phyloP scores from a whole-genome alignment of 2,113 vertebrate genomes.

The Oostethus manadensis region DNA sequence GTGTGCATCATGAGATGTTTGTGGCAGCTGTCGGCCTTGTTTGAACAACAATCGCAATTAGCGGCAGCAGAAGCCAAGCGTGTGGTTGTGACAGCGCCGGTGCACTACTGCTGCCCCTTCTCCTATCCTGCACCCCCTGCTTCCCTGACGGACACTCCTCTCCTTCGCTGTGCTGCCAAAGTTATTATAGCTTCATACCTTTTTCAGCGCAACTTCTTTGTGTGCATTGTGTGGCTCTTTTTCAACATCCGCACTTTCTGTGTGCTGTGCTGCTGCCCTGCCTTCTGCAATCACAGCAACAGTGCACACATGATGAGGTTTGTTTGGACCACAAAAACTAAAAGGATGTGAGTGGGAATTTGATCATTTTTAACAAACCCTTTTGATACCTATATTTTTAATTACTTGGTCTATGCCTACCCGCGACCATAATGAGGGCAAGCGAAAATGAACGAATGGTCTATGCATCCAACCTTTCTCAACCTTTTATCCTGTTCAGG shows the following conservation, averaged over 20 bases:
- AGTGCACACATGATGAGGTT: conserved; percentile 4
- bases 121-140: conserved; percentile 11
- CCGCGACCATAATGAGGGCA: too few relatives aligned
- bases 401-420: too few relatives aligned
- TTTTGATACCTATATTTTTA: too few relatives aligned
- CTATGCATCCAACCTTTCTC: too few relatives aligned
- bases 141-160: conserved; percentile 6
- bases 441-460: too few relatives aligned
- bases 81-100: conserved; percentile 54
- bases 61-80: conserved; percentile 47
- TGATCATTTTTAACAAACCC: too few relatives aligned
- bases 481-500: too few relatives aligned
- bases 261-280: too few relatives aligned
- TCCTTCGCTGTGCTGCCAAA: neutral
- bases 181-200: conserved; percentile 20
- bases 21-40: conserved; percentile 65
- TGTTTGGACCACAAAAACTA: neutral
- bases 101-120: conserved; percentile 7
- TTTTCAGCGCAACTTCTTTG: conserved; percentile 26
- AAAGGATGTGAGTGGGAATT: too few relatives aligned
- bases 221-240: conserved; percentile 11
- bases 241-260: neutral
- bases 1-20: conserved; percentile 54
- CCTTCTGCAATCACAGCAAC: neutral
- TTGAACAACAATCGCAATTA: conserved; percentile 70